Evolutionary conservation across 2,113 vertebrate genomes (phyloP).

Genomic region (Tor tambroides): DNA sequence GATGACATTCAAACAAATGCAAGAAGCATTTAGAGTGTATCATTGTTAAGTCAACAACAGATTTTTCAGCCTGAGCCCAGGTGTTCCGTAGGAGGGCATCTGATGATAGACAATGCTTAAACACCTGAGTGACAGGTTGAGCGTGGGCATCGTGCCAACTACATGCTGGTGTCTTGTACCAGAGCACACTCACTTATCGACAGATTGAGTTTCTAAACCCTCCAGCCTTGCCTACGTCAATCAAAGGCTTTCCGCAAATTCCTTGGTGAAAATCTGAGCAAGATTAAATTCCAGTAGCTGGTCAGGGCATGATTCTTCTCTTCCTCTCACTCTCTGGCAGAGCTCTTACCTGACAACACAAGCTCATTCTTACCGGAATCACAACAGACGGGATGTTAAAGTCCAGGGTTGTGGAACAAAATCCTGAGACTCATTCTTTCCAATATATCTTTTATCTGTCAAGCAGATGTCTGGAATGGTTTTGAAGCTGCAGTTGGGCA

Average conservation of each 20-base stretch:
- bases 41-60: background rate
- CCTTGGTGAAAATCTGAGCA: constrained; percentile 53
- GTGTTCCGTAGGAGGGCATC: background rate
- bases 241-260: constrained; percentile 51
- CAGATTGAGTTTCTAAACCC: background rate
- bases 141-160: background rate
- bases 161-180: background rate
- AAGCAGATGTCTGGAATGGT: constrained; percentile 46
- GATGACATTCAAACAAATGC: constrained; percentile 4
- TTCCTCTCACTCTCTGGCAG: constrained; percentile 41
- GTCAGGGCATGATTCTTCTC: constrained; percentile 68
- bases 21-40: background rate
- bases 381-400: constrained; percentile 32
- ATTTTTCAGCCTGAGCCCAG: background rate
- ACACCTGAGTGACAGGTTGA: constrained; percentile 16
- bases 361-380: constrained; percentile 37
- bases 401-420: constrained; percentile 41
- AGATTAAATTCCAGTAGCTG: constrained; percentile 71
- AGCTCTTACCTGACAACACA: background rate
- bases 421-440: constrained; percentile 37
- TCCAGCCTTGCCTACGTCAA: constrained; percentile 13
- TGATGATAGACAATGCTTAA: background rate
- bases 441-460: constrained; percentile 54
- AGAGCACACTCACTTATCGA: background rate
- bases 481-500: constrained; percentile 24